Evolutionary conservation across 2,797 vertebrate genomes (phyloP).

Genomic region (Taeniopygia guttata): DNA sequence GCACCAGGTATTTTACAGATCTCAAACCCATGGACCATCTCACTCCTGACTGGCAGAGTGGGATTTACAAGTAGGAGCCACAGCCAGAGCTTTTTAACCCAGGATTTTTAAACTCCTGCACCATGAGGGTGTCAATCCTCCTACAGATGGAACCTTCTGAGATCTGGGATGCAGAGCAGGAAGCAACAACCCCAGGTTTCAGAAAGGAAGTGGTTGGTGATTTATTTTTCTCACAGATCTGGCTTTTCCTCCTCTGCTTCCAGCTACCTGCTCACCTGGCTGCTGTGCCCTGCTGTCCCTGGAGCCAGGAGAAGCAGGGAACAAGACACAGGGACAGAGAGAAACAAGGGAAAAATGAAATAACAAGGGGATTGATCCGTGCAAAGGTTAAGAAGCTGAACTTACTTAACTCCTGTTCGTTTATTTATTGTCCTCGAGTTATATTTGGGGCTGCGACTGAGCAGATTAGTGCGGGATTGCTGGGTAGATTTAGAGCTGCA

Average conservation of each 20-base stretch:
- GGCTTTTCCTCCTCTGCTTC: background rate
- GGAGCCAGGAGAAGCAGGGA: background rate
- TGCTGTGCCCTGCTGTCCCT: background rate
- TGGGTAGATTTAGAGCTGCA: background rate
- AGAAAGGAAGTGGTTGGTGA: background rate
- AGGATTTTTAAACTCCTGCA: background rate
- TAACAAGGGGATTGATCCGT: background rate
- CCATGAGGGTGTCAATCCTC: background rate
- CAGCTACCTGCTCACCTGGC: background rate
- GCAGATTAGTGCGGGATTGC: background rate
- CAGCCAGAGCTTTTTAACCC: rapidly evolving
- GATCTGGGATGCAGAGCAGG: background rate
- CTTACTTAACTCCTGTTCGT: constrained; percentile 12
- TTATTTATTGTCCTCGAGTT: constrained; percentile 44
- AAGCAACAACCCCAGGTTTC: background rate
- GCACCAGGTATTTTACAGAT: background rate
- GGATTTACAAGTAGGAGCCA: background rate
- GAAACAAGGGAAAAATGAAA: background rate
- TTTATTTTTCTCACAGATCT: background rate
- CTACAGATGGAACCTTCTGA: background rate
- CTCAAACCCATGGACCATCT: background rate
- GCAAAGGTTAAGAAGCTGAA: constrained; percentile 41
- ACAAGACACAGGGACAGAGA: background rate
- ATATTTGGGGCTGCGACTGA: background rate
- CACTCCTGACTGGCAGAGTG: background rate